Conservation (phyloP, 2,113 vertebrate genomes). For the Melospiza georgiana region DNA sequence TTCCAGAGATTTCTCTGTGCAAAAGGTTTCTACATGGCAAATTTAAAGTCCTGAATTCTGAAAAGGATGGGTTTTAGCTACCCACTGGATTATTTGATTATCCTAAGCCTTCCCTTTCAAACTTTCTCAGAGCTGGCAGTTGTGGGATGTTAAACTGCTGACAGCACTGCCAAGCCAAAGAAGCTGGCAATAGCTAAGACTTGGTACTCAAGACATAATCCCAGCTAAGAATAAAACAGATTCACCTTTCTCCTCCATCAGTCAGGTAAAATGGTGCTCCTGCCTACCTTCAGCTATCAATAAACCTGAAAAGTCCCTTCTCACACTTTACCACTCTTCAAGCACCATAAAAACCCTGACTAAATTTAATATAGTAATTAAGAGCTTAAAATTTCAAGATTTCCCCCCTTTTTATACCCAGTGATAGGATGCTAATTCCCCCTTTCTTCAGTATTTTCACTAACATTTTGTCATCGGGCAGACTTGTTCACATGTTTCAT, state of each 20-base stretch:
- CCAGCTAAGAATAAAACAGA: neutral
- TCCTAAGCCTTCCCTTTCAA: neutral
- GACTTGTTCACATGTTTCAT: neutral
- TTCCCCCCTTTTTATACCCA: neutral
- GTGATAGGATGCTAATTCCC: neutral
- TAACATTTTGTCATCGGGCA: neutral
- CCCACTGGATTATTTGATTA: neutral
- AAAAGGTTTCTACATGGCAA: neutral
- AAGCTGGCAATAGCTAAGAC: neutral
- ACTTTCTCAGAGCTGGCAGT: neutral
- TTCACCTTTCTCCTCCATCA: neutral
- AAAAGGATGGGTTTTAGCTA: neutral
- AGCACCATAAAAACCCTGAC: neutral
- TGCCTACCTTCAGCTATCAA: neutral
- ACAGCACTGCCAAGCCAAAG: neutral
- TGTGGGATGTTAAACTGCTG: neutral
- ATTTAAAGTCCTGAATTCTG: neutral
- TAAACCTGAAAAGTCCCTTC: neutral
- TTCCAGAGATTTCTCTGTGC: neutral
- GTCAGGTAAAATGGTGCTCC: neutral
- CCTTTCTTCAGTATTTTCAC: neutral
- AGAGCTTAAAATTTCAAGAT: neutral
- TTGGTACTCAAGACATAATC: neutral
- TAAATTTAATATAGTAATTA: neutral
- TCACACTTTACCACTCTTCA: neutral